phyloP scores from a whole-genome alignment of 2,888 invertebrate genomes.

The Idaea aversata region DNA sequence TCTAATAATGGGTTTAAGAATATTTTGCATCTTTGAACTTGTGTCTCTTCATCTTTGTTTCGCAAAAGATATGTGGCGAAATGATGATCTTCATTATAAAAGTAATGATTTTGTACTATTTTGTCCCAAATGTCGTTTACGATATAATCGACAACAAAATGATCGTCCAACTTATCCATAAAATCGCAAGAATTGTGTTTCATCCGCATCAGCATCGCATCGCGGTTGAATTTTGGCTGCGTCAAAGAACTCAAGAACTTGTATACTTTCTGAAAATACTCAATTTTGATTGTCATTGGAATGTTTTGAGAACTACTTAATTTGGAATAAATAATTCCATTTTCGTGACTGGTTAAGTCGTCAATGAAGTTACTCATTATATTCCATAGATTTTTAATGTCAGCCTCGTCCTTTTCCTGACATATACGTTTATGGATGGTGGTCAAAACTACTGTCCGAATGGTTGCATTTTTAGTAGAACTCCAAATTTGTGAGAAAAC shows the following conservation, averaged over 20 bases:
- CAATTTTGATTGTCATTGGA: constrained; percentile 25
- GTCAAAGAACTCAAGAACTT: constrained; percentile 40
- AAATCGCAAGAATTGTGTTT: constrained; percentile 20
- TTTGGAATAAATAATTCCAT: constrained; percentile 45
- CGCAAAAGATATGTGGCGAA: constrained; percentile 24
- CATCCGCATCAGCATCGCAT: constrained; percentile 26
- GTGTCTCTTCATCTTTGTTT: constrained; percentile 35
- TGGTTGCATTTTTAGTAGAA: constrained; percentile 49
- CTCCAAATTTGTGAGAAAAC: constrained; percentile 50
- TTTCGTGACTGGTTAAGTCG: constrained; percentile 51
- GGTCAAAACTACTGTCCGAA: constrained; percentile 54
- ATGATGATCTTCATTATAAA: neutral
- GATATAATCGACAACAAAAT: constrained; percentile 30
- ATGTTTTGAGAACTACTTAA: neutral
- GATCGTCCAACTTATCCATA: constrained; percentile 28
- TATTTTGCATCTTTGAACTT: constrained; percentile 32
- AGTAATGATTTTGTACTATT: neutral
- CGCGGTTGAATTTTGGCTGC: constrained; percentile 27
- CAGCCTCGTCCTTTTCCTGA: constrained; percentile 42
- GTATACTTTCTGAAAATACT: constrained; percentile 45
- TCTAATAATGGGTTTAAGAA: neutral
- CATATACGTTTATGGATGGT: constrained; percentile 46
- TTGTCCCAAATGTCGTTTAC: neutral
- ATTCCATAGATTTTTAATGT: constrained; percentile 42
- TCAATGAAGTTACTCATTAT: constrained; percentile 52